A percentile compares a stretch with the other conserved stretches of the same genome.
Conservation (phyloP, 2,113 vertebrate genomes). For the Callipepla californica region DNA sequence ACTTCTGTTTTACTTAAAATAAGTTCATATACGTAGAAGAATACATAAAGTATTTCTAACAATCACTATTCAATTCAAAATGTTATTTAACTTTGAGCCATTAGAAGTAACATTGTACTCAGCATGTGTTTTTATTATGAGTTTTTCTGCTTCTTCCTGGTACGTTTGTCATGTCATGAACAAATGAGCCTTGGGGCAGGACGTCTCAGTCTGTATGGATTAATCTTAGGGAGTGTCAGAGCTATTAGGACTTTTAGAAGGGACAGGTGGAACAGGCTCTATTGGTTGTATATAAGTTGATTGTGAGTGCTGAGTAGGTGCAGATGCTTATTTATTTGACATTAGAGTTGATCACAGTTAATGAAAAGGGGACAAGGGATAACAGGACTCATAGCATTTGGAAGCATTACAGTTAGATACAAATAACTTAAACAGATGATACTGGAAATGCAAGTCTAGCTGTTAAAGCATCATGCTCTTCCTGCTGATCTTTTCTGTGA, state of each 20-base stretch:
- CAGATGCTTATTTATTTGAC: neutral
- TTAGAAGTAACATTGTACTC: neutral
- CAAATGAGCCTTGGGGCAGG: neutral
- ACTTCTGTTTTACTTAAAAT: neutral
- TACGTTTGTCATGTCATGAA: neutral
- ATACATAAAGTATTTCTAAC: neutral
- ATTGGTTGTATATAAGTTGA: neutral
- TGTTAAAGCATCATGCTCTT: neutral
- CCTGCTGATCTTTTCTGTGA: neutral
- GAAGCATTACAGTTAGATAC: neutral
- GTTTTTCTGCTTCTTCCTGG: neutral
- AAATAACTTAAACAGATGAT: neutral
- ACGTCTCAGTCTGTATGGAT: neutral
- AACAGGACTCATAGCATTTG: neutral
- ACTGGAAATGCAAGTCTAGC: neutral
- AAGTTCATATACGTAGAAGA: neutral
- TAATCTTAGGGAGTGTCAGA: neutral
- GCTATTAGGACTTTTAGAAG: neutral
- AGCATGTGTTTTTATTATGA: neutral
- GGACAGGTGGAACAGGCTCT: neutral
- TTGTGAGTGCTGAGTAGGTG: neutral
- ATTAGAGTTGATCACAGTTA: neutral
- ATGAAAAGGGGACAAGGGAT: neutral
- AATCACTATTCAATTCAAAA: neutral
- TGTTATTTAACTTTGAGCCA: neutral